Conservation (phyloP, 2,113 vertebrate genomes). For the Vimba vimba region DNA sequence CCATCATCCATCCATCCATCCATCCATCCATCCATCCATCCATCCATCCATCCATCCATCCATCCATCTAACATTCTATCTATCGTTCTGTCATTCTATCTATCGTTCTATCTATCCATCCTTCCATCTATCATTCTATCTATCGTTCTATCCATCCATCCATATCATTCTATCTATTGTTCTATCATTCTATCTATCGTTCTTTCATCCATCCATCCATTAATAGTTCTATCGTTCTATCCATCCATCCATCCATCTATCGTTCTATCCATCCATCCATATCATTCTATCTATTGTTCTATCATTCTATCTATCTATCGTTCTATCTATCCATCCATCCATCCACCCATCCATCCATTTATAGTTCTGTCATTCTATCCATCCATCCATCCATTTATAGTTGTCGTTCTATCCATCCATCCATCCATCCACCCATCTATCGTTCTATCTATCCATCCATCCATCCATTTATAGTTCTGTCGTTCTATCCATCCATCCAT, state of each 20-base stretch:
- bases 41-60: neutral
- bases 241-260: neutral
- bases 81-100: neutral
- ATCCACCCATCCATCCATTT: neutral
- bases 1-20: neutral
- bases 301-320: neutral
- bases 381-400: neutral
- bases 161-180: neutral
- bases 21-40: neutral
- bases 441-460: neutral
- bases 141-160: neutral
- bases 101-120: neutral
- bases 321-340: neutral
- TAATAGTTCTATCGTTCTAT: neutral
- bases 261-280: neutral
- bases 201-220: neutral
- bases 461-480: fast-evolving
- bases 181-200: neutral
- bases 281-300: too few species aligned
- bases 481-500: neutral
- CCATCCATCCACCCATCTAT: neutral
- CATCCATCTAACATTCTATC: neutral
- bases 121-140: too few species aligned
- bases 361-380: neutral
- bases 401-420: neutral